Base-by-base conservation (phyloP, 2,113 vertebrate species). In the Mionectes macconnelli region DNA sequence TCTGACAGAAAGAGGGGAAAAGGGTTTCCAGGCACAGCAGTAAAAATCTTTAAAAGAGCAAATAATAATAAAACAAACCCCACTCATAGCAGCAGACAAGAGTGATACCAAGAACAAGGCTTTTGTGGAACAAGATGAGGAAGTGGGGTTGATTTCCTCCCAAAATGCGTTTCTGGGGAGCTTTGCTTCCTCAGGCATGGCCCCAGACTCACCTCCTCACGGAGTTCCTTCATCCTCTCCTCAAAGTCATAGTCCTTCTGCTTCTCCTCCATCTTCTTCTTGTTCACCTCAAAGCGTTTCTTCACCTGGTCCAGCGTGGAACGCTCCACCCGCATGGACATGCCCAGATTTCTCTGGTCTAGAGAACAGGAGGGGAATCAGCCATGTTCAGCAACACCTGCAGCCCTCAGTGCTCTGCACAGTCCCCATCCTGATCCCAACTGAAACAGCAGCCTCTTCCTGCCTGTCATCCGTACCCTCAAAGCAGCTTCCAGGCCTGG, bases 161-260 rank as follows among this genome's bases (percentile, higher is more conserved):
- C 14, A n/a, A 39, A 52, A 93, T 2, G 2, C 0, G 2, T 47
- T 87, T 56, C 39, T 22, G 21, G 12, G 25, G 27, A 45, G 4
- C 20, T 83, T 24, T 47, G 17, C 40, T 56, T 68, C 6, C 2
- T 47, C 49, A 70, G 39, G 2, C 2, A 0, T 3, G 35, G 44
- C 42, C 47, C n/a, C 37, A 76, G n/a, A 55, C 98, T 98, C 91
- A 99, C 99, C 98, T 99, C 99, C 95, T 99, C 99, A 16, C 99
- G 96, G 49, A 99, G 98, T 69, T 99, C 99, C 96, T 99, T 99
- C 99, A 99, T 99, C 70, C 99, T 98, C 97, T 99, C 99, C 94
- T 99, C 99, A 84, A 99, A 99, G 97, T 99, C 99, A 77, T 99
- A 99, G 95, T 99, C 99, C 89, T 99, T 99, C 97, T 99, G 99